Conservation (phyloP, 2,888 invertebrate genomes). For the Ptychoptera contaminata region DNA sequence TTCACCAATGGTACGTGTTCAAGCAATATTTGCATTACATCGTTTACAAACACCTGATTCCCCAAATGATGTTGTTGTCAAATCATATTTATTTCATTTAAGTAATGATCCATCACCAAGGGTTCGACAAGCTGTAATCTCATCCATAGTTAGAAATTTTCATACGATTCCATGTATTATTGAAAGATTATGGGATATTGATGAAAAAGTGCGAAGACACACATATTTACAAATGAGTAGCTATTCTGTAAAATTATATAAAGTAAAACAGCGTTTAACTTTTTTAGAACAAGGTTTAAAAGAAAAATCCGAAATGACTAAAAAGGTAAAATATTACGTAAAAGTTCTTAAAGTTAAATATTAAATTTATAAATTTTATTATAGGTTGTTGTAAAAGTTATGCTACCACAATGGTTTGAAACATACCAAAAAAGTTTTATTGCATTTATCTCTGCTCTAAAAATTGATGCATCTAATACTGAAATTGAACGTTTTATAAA, state of each 20-base stretch:
- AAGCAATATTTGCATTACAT: constrained; percentile 63
- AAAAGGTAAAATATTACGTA: constrained; percentile 16
- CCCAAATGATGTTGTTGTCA: constrained; percentile 57
- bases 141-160: constrained; percentile 55
- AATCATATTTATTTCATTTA: constrained; percentile 53
- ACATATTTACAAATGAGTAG: constrained; percentile 33
- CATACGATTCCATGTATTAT: constrained; percentile 54
- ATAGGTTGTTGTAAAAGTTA: constrained; percentile 30
- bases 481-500: constrained; percentile 44
- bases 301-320: constrained; percentile 39
- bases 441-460: constrained; percentile 54
- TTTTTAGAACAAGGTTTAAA: constrained; percentile 46
- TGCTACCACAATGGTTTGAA: constrained; percentile 63
- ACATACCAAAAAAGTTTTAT: constrained; percentile 54
- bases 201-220: constrained; percentile 50
- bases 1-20: constrained; percentile 56
- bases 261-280: constrained; percentile 45
- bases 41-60: constrained; percentile 67
- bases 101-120: constrained; percentile 60
- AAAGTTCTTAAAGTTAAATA: not conserved
- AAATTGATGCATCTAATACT: constrained; percentile 48
- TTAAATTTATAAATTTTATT: not conserved
- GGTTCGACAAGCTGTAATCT: constrained; percentile 52
- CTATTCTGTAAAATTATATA: constrained; percentile 33
- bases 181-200: constrained; percentile 58